Evolutionary conservation across 2,888 invertebrate genomes (phyloP), one percentile per base, ranked within the genome.

Genomic region (Ceraclea dissimilis): DNA sequence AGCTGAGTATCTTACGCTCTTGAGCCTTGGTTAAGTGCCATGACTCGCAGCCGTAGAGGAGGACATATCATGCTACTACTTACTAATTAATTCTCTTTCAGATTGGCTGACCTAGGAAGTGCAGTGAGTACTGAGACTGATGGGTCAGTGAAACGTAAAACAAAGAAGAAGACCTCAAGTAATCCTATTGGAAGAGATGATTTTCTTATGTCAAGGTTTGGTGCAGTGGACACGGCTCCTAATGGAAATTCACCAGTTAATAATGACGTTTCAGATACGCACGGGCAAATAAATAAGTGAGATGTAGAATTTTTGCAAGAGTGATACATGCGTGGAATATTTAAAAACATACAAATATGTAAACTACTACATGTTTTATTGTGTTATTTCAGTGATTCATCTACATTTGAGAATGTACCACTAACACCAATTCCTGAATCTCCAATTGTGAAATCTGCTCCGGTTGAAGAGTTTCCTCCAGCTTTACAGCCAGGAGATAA

Each of bases 101-200:
- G 90, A 64, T 71, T 93, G 54, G 87, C 85, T 13, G 92, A 92
- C 70, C 72, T 90, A 49, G 92, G 91, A 33, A 86, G 85, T 65
- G 74, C 19, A 19, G 16, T 22, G 22, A 11, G 2, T 26, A 8
- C 26, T 2, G 49, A 21, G 5, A 21, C 11, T 46, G 71, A 72
- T 0, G 66, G 71, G 4, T 69, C 74, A 33, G 64, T 73, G 6
- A 64, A 68, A 0, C 69, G 77, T 2, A 70, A 72, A 43, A 70
- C 74, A 1, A 81, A 78, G 66, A 82, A 81, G 69, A 80, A 78
- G 63, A 80, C 81, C 0, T 82, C 82, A 0, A 80, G 79, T 54
- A 76, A 76, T 0, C 81, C 69, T 52, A 75, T 68, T 11, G 81
- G 81, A 0, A 70, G 69, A 56, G 57, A 63, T 17, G 55, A 52